A percentile compares a stretch with the other conserved stretches of the same genome.
Conservation (phyloP, 2,113 vertebrate genomes). For the Myxocyprinus asiaticus region DNA sequence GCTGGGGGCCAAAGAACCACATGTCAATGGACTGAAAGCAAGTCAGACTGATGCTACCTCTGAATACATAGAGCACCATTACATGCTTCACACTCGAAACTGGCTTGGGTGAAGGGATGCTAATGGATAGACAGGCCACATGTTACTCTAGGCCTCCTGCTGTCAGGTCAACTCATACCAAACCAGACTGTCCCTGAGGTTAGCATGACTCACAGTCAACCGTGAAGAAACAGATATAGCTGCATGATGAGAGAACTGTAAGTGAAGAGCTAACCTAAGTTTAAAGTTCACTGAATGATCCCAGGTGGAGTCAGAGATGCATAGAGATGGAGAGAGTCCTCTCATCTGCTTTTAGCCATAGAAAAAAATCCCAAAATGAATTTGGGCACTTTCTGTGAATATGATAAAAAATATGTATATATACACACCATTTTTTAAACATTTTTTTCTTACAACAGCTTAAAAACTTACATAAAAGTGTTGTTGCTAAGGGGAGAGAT, state of each 20-base stretch:
- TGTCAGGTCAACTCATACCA: constrained; percentile 25
- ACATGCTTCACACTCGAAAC: neutral
- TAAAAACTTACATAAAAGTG: neutral
- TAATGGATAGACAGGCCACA: constrained; percentile 3
- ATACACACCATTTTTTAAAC: too few species aligned
- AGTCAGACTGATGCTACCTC: neutral
- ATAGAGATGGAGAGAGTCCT: neutral
- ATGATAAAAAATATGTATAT: too few species aligned
- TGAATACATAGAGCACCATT: neutral
- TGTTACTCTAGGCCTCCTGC: constrained; percentile 6
- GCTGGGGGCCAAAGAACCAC: too few species aligned
- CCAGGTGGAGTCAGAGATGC: neutral
- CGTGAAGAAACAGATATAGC: neutral
- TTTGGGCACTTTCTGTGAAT: too few species aligned
- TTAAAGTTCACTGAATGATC: constrained; percentile 9
- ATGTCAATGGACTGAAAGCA: neutral
- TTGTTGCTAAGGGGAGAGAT: constrained; percentile 29
- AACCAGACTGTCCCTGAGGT: constrained; percentile 1
- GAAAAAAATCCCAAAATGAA: too few species aligned
- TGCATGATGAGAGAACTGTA: neutral
- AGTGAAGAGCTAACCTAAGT: constrained; percentile 17
- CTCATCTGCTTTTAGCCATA: neutral
- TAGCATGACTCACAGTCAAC: neutral
- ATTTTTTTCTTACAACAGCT: too few species aligned
- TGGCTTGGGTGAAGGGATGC: constrained; percentile 9